Percentiles rank a stretch among this genome's conserved stretches.
phyloP scores from a whole-genome alignment of 2,113 vertebrate species.

The Camelus dromedarius region DNA sequence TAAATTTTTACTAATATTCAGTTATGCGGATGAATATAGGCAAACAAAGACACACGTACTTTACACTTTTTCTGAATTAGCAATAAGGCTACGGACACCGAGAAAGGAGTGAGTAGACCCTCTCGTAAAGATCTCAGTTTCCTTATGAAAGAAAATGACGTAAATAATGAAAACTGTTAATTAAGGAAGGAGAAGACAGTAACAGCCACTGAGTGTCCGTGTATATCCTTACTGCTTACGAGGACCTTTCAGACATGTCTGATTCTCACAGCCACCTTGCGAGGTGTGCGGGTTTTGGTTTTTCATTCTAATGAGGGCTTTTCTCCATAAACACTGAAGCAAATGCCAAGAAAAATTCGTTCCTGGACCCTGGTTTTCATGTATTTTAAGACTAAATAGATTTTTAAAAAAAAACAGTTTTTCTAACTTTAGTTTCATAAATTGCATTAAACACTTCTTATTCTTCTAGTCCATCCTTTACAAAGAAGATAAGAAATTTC shows the following conservation, averaged over 20 bases:
- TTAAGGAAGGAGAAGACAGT: neutral
- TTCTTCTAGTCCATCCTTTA: constrained; percentile 81
- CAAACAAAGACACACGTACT: neutral
- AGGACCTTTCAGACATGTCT: neutral
- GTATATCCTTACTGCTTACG: neutral
- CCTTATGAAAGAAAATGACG: constrained; percentile 45
- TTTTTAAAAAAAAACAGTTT: constrained; percentile 14
- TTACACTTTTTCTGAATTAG: constrained; percentile 28
- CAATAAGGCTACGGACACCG: neutral
- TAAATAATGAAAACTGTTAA: constrained; percentile 30
- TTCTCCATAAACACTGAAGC: constrained; percentile 23
- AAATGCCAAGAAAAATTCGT: constrained; percentile 2
- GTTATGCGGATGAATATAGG: neutral
- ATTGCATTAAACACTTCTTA: constrained; percentile 4
- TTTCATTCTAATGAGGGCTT: neutral
- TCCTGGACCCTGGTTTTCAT: neutral
- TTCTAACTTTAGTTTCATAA: constrained; percentile 52
- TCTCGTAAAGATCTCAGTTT: constrained; percentile 10
- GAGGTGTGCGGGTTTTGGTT: neutral
- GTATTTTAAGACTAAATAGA: constrained; percentile 35
- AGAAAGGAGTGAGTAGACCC: neutral
- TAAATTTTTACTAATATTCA: neutral
- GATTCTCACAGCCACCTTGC: neutral
- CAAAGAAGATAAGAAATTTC: constrained; percentile 94
- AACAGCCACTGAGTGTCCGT: neutral